Conservation (phyloP, 2,113 vertebrate genomes). For the Tragulus kanchil region DNA sequence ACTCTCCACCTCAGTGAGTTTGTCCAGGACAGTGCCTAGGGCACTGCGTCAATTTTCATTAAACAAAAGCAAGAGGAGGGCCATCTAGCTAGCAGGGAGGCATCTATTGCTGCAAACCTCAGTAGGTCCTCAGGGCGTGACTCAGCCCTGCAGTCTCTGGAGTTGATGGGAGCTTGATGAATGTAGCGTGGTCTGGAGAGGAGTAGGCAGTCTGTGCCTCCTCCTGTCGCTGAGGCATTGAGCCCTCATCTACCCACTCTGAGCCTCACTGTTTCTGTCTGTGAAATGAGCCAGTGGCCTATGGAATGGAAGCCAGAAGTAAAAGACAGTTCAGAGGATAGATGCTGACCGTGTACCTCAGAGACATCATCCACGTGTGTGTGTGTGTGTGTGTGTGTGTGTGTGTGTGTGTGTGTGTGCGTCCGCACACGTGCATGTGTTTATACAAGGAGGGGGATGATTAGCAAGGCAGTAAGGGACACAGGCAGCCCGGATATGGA, state of each 20-base stretch:
- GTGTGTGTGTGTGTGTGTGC: not conserved
- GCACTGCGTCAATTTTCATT: not conserved
- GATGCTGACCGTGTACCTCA: fast-evolving
- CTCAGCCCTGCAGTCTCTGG: not conserved
- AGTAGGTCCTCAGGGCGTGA: fast-evolving
- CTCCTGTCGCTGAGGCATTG: not conserved
- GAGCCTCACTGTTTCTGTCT: not conserved
- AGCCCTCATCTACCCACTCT: not conserved
- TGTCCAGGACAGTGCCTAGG: not conserved
- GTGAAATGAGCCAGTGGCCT: not conserved
- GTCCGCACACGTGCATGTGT: not conserved
- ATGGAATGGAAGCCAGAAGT: not conserved
- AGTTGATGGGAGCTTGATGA: not conserved
- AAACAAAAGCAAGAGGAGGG: not conserved
- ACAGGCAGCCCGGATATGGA: not conserved
- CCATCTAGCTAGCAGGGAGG: not conserved
- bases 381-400: not conserved
- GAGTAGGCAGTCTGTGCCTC: not conserved
- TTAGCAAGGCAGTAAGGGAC: not conserved
- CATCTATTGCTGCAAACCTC: not conserved
- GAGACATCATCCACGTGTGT: not conserved
- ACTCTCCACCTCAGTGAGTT: not conserved
- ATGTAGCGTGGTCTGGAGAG: not conserved
- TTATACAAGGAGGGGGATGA: not conserved
- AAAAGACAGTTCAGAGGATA: not conserved